phyloP scores from a whole-genome alignment of 2,888 invertebrate species.

The Mythimna vitellina region DNA sequence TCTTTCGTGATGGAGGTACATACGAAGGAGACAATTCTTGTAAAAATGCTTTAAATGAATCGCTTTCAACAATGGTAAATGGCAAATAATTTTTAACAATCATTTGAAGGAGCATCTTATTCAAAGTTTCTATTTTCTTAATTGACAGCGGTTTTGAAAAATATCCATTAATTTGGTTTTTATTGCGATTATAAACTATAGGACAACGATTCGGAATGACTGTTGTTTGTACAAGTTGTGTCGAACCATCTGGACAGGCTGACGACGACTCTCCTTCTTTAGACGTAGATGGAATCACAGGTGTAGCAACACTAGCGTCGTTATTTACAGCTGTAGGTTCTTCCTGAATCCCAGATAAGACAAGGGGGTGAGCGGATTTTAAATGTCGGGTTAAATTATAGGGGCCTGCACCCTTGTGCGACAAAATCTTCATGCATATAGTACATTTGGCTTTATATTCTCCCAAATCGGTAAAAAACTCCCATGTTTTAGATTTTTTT shows the following conservation, averaged over 20 bases:
- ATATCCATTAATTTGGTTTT: constrained; percentile 12
- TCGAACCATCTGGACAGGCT: constrained; percentile 2
- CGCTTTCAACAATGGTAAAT: constrained; percentile 31
- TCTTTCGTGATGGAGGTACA: constrained; percentile 9
- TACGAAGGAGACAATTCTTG: constrained; percentile 12
- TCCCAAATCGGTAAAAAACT: constrained; percentile 13
- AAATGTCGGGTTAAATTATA: constrained; percentile 24
- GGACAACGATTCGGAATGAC: constrained; percentile 7
- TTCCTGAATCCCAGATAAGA: constrained; percentile 45
- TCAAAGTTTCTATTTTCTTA: constrained; percentile 8
- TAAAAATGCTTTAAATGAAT: constrained; percentile 19
- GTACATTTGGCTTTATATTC: constrained; percentile 11
- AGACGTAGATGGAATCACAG: constrained; percentile 31
- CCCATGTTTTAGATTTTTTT: constrained; percentile 15
- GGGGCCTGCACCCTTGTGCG: constrained; percentile 4
- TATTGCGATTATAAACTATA: constrained; percentile 3
- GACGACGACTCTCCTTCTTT: constrained; percentile 13
- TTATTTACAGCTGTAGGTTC: constrained; percentile 9
- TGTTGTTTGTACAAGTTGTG: constrained; percentile 3
- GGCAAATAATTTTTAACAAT: constrained; percentile 26
- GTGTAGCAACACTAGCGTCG: constrained; percentile 18
- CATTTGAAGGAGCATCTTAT: constrained; percentile 9
- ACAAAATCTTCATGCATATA: constrained; percentile 20
- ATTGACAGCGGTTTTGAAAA: constrained; percentile 19
- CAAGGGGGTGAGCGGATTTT: constrained; percentile 13